Conservation (phyloP, 2,797 vertebrate genomes). For the Amphiprion clarkii region DNA sequence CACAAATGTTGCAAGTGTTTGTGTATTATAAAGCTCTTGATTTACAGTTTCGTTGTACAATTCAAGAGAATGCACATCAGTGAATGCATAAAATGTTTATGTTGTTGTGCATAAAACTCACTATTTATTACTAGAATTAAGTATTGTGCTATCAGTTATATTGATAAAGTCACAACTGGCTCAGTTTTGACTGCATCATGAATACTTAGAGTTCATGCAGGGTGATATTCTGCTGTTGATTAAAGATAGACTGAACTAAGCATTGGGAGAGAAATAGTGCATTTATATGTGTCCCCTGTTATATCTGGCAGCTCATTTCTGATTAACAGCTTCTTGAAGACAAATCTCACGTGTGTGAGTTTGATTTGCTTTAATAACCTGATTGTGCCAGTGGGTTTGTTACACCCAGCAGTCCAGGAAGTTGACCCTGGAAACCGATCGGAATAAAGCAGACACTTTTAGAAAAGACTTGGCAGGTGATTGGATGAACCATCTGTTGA, state of each 20-base stretch:
- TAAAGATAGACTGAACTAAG: not conserved
- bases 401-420: no score
- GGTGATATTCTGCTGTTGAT: not conserved
- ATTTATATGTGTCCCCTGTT: no score
- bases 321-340: not conserved
- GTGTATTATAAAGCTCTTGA: not conserved
- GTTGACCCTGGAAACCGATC: no score
- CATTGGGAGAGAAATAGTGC: not conserved
- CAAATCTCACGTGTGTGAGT: not conserved
- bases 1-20: not conserved
- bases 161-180: not conserved
- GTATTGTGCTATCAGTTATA: not conserved
- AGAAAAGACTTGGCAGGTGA: no score
- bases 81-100: not conserved
- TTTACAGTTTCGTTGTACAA: no score
- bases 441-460: no score
- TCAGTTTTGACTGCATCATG: not conserved
- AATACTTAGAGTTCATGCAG: not conserved
- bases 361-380: no score
- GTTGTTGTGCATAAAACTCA: not conserved
- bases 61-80: not conserved
- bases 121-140: not conserved
- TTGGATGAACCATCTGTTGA: no score
- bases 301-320: not conserved
- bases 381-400: no score